These are phyloP conservation scores for Papilio polyxenes DNA, from an alignment of 1,140 invertebrate species.

Conservation along the genomic window DNA sequence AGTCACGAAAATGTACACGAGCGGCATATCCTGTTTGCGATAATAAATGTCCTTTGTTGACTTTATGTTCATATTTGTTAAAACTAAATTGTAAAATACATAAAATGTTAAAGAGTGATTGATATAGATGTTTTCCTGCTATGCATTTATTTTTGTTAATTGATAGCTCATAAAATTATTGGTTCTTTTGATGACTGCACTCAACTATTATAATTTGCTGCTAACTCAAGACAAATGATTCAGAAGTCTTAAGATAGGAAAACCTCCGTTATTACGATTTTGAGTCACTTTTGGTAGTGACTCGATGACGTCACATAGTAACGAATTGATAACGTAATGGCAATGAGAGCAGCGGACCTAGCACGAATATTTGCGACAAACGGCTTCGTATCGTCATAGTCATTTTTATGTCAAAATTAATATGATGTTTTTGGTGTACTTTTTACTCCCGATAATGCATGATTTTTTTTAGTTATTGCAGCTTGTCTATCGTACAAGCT, in stretches of 20 bases:
- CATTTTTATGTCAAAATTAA: too few relatives aligned
- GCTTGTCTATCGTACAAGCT: too few relatives aligned
- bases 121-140: not conserved
- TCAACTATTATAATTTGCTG: not conserved
- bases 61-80: slow-evolving; percentile 1
- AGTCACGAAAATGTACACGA: slow-evolving; percentile 21
- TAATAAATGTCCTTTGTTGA: not conserved
- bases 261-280: not conserved
- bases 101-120: not conserved
- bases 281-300: slow-evolving; percentile 13
- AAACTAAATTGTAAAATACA: not conserved
- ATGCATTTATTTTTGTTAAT: too few relatives aligned
- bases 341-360: not conserved
- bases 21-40: slow-evolving; percentile 1
- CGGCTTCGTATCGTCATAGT: too few relatives aligned
- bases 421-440: too few relatives aligned
- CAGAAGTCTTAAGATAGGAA: not conserved
- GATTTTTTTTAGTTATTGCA: too few relatives aligned
- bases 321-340: not conserved
- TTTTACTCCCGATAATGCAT: too few relatives aligned
- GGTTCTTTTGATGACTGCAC: too few relatives aligned
- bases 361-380: too few relatives aligned
- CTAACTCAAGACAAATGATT: not conserved
- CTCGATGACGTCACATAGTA: not conserved
- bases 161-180: too few relatives aligned